Conservation (phyloP, 2,113 vertebrate genomes). For the Microcebus jonahi region DNA sequence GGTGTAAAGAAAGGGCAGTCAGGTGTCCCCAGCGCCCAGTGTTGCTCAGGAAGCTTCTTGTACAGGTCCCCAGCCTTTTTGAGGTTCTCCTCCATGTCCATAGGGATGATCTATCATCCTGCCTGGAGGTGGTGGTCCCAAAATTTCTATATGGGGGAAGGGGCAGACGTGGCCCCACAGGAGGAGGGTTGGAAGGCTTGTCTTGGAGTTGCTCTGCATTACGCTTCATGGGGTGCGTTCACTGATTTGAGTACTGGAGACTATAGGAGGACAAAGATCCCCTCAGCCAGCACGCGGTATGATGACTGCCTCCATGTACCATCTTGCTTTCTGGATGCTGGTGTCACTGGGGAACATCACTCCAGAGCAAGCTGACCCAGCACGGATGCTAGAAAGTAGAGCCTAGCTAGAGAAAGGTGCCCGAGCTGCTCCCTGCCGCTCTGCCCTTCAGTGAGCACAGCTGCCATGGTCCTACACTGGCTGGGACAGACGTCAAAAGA, state of each 20-base stretch:
- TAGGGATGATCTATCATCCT: not conserved
- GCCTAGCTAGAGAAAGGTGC: not conserved
- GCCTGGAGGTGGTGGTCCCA: not conserved
- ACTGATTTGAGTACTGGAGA: not conserved
- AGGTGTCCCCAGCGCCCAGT: not conserved
- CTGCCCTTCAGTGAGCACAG: accelerated
- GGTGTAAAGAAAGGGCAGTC: not conserved
- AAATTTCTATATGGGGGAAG: not conserved
- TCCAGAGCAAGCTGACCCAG: not conserved
- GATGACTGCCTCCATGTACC: not conserved
- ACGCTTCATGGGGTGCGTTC: not conserved
- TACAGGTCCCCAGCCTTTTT: not conserved
- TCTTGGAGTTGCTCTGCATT: not conserved
- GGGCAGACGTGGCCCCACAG: too few relatives aligned
- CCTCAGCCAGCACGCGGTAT: not conserved
- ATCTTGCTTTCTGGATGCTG: not conserved
- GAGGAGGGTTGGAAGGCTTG: not conserved
- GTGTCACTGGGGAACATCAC: not conserved
- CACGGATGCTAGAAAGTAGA: not conserved
- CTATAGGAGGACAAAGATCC: too few relatives aligned
- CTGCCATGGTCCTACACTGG: not conserved
- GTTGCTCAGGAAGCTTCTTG: not conserved
- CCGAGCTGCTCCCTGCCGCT: not conserved
- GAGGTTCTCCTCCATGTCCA: not conserved
- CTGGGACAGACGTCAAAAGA: not conserved